Base-by-base conservation (phyloP, 2,113 vertebrate genomes). In the Podarcis muralis region DNA sequence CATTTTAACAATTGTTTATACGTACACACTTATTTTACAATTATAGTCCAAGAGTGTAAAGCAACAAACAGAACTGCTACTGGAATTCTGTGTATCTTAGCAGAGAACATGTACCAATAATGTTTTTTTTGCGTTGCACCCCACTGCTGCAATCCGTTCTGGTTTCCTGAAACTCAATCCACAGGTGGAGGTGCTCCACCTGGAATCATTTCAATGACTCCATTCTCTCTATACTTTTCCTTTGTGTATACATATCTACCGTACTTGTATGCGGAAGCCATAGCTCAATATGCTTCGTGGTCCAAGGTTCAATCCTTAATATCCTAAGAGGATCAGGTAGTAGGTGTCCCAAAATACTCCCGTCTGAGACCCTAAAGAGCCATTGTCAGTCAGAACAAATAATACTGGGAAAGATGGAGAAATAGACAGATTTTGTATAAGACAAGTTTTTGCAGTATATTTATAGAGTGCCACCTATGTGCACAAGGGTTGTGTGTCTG, bases 1-100 rank as follows among this genome's bases (percentile, higher is more conserved):
- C 81, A 83, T 83, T 83, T 69, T 69, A 83, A 83, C 66, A 25
- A 83, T 25, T 69, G 81, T 83, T 40, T 83, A 83, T 83, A 69
- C 30, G 65, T n/a, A 69, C 37, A 69, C 37, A 83, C 27, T 66
- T 40, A 66, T 66, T 69, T 68, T 83, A 65, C 35, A 65, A 74
- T n/a, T 66, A 66, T 27, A 78, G 62, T 25, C 27, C 3, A 35
- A 68, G 25, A 35, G 6, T 43, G 11, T 13, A 76, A 37, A 40
- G 23, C 57, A 85, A 18, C 8, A 76, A 77, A 76, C 16, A 40
- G 9, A 77, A 35, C 74, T n/a, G 43, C 12, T 40, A 6, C 72
- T 59, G 53, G 22, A 85, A 23, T 25, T 53, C 66, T 84, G 16
- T 32, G 83, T n/a, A 59, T 35, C 5, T 72, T 30, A 72, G 72